phyloP scores from a whole-genome alignment of 2,797 vertebrate species.

The Eremophila alpestris region DNA sequence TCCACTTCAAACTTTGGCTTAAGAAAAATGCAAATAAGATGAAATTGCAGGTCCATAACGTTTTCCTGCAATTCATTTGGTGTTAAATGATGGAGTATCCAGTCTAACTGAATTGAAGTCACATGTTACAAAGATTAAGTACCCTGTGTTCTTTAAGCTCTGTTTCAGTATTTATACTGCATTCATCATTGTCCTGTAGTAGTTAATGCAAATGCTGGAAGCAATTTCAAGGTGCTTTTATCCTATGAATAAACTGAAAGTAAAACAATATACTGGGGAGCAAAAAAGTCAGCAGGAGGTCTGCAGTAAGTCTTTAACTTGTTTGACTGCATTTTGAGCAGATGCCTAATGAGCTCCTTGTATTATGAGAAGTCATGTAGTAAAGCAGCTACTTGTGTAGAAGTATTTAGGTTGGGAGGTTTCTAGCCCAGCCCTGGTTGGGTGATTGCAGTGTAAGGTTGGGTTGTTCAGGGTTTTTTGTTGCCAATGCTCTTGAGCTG shows the following conservation, averaged over 20 bases:
- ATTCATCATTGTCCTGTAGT: constrained; percentile 43
- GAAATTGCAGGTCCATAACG: not conserved
- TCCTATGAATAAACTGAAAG: not conserved
- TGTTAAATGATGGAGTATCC: constrained; percentile 21
- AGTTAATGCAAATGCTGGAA: constrained; percentile 28
- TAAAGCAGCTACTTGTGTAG: not conserved
- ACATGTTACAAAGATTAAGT: constrained; percentile 23
- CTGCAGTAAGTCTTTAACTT: not conserved
- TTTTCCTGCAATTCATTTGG: not conserved
- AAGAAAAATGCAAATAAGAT: not conserved
- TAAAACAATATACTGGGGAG: not conserved
- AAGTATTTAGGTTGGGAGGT: not conserved
- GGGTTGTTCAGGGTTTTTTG: not conserved
- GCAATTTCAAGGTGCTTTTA: constrained; percentile 25
- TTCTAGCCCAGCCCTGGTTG: not conserved
- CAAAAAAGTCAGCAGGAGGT: not conserved
- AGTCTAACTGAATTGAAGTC: not conserved
- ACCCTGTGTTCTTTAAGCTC: constrained; percentile 12
- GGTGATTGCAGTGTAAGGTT: not conserved
- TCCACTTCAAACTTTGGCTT: not conserved
- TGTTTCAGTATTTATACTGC: constrained; percentile 23
- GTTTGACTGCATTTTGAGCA: not conserved
- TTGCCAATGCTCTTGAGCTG: not conserved
- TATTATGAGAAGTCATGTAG: not conserved
- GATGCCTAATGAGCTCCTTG: not conserved